phyloP scores from a whole-genome alignment of 1,140 invertebrate species.

The Calliopsis andreniformis region DNA sequence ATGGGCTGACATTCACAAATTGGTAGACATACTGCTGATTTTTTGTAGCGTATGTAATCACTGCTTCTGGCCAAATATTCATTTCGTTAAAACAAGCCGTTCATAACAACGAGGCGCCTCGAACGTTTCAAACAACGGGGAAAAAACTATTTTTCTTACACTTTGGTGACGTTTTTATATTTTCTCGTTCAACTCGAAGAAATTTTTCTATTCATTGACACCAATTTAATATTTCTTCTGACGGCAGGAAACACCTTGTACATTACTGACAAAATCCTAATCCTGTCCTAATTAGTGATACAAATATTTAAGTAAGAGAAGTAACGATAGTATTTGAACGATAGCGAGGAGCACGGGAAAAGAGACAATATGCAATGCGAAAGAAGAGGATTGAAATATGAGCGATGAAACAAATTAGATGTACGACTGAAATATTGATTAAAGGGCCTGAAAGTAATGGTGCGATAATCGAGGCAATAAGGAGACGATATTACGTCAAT shows the following conservation, averaged over 20 bases:
- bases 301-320: conserved; percentile 26
- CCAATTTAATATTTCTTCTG: not conserved
- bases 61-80: not conserved
- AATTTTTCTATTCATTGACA: not conserved
- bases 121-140: no score
- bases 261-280: conserved; percentile 28
- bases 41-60: no score
- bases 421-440: not conserved
- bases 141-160: not conserved
- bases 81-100: not conserved
- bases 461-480: conserved; percentile 19
- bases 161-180: not conserved
- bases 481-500: conserved; percentile 12
- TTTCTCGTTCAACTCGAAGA: not conserved
- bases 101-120: not conserved
- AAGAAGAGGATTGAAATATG: not conserved
- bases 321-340: conserved; percentile 37
- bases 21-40: no score
- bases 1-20: not conserved
- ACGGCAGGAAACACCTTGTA: conserved; percentile 32
- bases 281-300: conserved; percentile 36
- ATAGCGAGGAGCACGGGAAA: conserved; percentile 36
- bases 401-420: conserved; percentile 4
- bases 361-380: conserved; percentile 41
- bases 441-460: conserved; percentile 1